These are phyloP conservation scores for Mus pahari DNA, from an alignment of 2,113 vertebrate genomes.

Conservation along the genomic window DNA sequence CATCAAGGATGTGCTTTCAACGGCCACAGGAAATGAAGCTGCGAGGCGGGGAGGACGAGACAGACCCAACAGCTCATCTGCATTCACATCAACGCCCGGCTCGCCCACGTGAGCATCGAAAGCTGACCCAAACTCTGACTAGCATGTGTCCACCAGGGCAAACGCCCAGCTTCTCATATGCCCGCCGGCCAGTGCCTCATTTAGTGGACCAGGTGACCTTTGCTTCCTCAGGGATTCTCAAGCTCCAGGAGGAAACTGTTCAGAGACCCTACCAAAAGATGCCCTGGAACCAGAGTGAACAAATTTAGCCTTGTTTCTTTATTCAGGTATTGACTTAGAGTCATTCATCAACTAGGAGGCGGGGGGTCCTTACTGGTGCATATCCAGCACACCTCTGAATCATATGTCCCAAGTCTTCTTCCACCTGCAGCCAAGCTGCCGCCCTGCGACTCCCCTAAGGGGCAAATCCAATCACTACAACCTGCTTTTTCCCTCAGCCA, in stretches of 20 bases:
- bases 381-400: neutral
- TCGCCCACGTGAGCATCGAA: neutral
- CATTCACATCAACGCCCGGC: neutral
- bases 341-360: neutral
- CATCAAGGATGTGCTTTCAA: slow-evolving; percentile 28
- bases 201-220: neutral
- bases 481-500: slow-evolving; percentile 41
- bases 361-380: neutral
- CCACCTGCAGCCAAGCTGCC: neutral
- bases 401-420: neutral
- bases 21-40: slow-evolving; percentile 14
- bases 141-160: neutral
- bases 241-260: neutral
- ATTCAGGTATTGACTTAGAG: neutral
- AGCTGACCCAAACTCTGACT: neutral
- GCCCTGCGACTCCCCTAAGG: neutral
- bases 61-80: neutral
- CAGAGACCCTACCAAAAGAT: neutral
- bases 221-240: slow-evolving; percentile 5
- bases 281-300: neutral
- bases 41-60: neutral
- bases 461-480: slow-evolving; percentile 34
- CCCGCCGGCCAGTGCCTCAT: neutral
- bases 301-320: neutral
- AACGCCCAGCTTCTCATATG: neutral